Percentiles rank a stretch among this genome's conserved stretches.
phyloP scores from a whole-genome alignment of 2,888 invertebrate species.

The Scrobipalpa costella region DNA sequence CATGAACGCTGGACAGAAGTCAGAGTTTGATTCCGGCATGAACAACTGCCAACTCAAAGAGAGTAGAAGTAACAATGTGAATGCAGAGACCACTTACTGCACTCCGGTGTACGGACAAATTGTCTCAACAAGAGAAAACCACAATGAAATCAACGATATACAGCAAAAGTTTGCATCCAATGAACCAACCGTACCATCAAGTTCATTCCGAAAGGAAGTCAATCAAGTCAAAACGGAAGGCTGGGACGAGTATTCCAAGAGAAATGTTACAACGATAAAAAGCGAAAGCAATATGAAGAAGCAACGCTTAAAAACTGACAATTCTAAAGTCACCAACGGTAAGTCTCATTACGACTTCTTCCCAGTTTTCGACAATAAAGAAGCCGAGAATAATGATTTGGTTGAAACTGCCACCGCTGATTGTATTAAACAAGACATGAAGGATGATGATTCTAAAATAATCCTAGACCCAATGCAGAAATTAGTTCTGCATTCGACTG shows the following conservation, averaged over 20 bases:
- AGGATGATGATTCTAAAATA: constrained; percentile 70
- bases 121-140: constrained; percentile 73
- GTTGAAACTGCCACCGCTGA: constrained; percentile 35
- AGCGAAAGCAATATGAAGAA: constrained; percentile 55
- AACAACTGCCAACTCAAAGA: constrained; percentile 71
- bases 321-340: constrained; percentile 62
- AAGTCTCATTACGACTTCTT: constrained; percentile 73
- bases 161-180: constrained; percentile 67
- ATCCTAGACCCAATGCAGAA: constrained; percentile 79
- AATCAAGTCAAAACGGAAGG: constrained; percentile 62
- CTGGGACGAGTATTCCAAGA: constrained; percentile 73
- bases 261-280: constrained; percentile 66
- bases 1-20: constrained; percentile 73
- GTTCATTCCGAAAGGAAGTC: constrained; percentile 69
- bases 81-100: constrained; percentile 72
- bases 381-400: constrained; percentile 42
- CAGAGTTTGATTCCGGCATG: constrained; percentile 77
- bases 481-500: constrained; percentile 78
- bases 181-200: constrained; percentile 67
- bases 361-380: constrained; percentile 74
- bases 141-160: constrained; percentile 75
- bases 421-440: constrained; percentile 38
- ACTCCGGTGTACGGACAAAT: constrained; percentile 76
- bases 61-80: constrained; percentile 49
- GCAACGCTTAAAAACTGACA: constrained; percentile 56